These are phyloP conservation scores for Lepus townsendii DNA, from an alignment of 2,797 vertebrate species.

Conservation along the genomic window DNA sequence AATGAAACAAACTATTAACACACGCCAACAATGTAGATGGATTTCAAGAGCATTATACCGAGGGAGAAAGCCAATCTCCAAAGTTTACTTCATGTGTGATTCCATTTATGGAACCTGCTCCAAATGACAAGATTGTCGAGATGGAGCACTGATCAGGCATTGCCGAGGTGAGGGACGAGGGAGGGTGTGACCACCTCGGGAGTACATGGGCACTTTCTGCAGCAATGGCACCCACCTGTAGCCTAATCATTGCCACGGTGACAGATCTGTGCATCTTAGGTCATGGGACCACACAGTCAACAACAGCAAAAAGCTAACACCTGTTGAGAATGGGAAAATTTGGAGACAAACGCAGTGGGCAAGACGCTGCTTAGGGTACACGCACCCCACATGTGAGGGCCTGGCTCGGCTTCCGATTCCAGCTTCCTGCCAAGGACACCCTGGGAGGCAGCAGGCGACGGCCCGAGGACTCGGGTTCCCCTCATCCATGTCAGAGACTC, in stretches of 20 bases:
- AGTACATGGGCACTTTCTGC: neutral
- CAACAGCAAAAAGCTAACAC: neutral
- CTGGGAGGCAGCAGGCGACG: no score
- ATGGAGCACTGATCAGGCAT: neutral
- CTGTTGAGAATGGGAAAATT: no score
- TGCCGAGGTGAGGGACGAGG: neutral
- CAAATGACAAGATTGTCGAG: neutral
- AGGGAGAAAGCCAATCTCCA: neutral
- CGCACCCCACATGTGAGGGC: no score
- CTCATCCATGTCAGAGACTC: no score
- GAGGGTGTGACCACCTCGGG: neutral
- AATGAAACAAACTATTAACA: neutral
- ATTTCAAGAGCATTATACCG: neutral
- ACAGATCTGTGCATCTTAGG: neutral
- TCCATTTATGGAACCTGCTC: neutral
- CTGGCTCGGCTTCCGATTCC: no score
- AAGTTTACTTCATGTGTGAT: neutral
- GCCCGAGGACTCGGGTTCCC: no score
- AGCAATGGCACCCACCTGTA: neutral
- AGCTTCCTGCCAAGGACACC: no score
- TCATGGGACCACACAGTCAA: neutral
- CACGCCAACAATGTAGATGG: neutral
- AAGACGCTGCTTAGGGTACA: no score
- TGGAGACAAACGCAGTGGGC: no score
- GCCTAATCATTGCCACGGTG: neutral